A percentile compares a stretch with the other conserved stretches of the same genome.
Conservation (phyloP, 1,140 invertebrate species). For the Anoplophora glabripennis region DNA sequence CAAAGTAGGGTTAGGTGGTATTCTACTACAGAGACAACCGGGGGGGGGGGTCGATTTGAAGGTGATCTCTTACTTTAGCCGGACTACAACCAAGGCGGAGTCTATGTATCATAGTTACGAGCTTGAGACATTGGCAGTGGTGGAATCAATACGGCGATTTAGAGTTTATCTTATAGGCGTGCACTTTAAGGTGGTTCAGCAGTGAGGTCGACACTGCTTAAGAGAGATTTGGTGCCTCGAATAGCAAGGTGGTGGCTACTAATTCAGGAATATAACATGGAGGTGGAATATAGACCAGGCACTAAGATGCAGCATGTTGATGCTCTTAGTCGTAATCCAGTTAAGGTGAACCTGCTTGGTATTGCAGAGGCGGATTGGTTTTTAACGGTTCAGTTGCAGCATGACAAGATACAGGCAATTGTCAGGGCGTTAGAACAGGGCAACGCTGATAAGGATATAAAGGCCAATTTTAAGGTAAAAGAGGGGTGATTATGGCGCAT, state of each 20-base stretch:
- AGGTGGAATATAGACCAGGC: conserved; percentile 37
- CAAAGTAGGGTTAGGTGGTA: conserved; percentile 34
- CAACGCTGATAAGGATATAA: too few species aligned
- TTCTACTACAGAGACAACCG: conserved; percentile 38
- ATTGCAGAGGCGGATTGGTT: conserved; percentile 24
- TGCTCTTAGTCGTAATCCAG: conserved; percentile 36
- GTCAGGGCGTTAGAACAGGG: neutral
- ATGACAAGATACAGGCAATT: conserved; percentile 17
- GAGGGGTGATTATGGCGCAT: too few species aligned
- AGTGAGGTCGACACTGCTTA: conserved; percentile 24
- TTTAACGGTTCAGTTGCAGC: conserved; percentile 12
- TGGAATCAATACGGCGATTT: conserved; percentile 30
- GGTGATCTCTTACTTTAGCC: conserved; percentile 46
- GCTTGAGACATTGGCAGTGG: conserved; percentile 47
- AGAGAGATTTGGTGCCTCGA: conserved; percentile 35
- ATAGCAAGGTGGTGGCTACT: conserved; percentile 41
- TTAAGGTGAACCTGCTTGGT: neutral
- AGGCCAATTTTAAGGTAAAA: too few species aligned
- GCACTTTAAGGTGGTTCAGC: conserved; percentile 33
- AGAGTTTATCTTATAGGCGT: conserved; percentile 33
- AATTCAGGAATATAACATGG: conserved; percentile 40
- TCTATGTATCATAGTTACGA: conserved; percentile 44
- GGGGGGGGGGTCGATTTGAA: conserved; percentile 49
- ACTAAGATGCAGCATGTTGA: conserved; percentile 39
- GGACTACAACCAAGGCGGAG: conserved; percentile 42